Evolutionary conservation across 2,888 invertebrate genomes (phyloP), one percentile per base, ranked within the genome.

Genomic region (Luffia ferchaultella): DNA sequence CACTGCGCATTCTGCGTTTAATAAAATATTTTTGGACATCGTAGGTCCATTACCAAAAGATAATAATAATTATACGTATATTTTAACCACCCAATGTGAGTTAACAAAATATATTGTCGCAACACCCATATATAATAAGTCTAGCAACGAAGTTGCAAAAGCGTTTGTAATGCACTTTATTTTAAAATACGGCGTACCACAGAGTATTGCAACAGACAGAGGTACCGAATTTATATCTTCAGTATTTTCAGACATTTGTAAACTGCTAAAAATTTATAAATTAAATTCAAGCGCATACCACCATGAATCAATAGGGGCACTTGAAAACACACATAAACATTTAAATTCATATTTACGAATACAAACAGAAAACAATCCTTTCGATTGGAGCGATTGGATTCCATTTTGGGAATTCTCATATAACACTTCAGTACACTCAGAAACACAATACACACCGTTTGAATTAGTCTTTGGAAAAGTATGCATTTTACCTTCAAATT

Each of bases 341-440:
- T 44, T 54, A 59, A 1, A 56, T 7, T 30, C 3, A 30, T 30
- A 30, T n/a, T 46, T 12, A 42, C 20, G 2, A 46, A 50, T 46
- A 50, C 42, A 16, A 50, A 46, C 40, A 46, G 47, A 20, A 15
- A 46, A 42, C 50, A 50, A 15, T 7, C 30, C 12, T 12, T 30
- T 12, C 30, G 12, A n/a, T n/a, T 30, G 12, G 30, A 30, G 3
- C 30, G 12, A 7, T 3, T 7, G 12, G 30, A 30, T 7, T 7
- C 12, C 12, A 7, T 30, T 12, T 30, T 12, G 12, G 30, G 43
- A 18, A 43, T 18, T 16, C 20, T 49, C 9, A 43, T 57, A 57
- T 48, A 64, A 64, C 17, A 61, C 62, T 2, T 45, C 58, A 0
- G 56, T 63, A 1, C 62, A 64, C 18, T 60, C 63, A 0, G 53